Evolutionary conservation across 2,797 vertebrate species (phyloP).

Genomic region (Linurgus olivaceus): DNA sequence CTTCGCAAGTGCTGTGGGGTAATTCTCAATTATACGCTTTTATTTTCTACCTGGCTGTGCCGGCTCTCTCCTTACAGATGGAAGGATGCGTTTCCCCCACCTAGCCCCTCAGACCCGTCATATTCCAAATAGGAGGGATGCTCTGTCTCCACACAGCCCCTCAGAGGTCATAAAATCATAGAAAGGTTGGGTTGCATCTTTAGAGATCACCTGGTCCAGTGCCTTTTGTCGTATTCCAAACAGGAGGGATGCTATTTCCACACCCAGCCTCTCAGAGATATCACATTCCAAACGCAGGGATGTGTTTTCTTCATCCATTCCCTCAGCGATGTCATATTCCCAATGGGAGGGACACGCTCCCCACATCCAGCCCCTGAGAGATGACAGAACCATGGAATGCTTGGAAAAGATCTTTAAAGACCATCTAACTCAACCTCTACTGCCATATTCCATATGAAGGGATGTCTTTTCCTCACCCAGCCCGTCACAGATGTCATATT

Average conservation of each 20-base stretch:
- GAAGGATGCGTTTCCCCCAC: background rate
- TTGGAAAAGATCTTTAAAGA: background rate
- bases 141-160: rapidly evolving
- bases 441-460: rapidly evolving
- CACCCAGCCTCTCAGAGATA: rapidly evolving
- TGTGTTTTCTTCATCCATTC: background rate
- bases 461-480: background rate
- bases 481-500: rapidly evolving
- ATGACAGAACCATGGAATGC: background rate
- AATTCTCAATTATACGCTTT: rapidly evolving
- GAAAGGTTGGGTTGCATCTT: background rate
- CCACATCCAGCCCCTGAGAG: background rate
- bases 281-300: rapidly evolving
- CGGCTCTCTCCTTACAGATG: background rate
- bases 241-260: background rate
- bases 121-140: rapidly evolving
- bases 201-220: too few species aligned
- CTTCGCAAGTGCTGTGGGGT: rapidly evolving
- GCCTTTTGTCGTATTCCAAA: rapidly evolving
- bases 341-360: rapidly evolving
- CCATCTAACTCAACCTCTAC: background rate
- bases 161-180: background rate
- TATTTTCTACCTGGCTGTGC: rapidly evolving
- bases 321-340: rapidly evolving
- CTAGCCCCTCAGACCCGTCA: background rate